Base-by-base conservation (phyloP, 2,113 vertebrate genomes). In the Carassius carassius region DNA sequence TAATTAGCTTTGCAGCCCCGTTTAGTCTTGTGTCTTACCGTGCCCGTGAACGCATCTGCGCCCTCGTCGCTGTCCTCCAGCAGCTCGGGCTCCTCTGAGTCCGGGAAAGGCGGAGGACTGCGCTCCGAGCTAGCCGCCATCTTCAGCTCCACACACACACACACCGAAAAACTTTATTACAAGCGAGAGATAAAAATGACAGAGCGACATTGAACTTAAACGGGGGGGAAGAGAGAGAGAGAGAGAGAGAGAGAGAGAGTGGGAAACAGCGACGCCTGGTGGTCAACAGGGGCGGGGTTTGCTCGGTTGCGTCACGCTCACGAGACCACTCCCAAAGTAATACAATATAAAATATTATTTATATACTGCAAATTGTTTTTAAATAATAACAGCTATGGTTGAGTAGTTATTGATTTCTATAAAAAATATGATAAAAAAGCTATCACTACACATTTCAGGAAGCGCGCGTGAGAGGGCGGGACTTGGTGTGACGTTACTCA, bases 121-220 rank as follows among this genome's bases (percentile, higher is more conserved):
- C 96, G 95, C 84, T 95, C 95, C 21, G 94, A 93, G 82, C 93
- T 94, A 62, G 95, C 95, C 96, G 97, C 97, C 97, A 98, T 98
- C 92, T 95, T 96, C 90, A 89, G 84, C 88, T 76, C 62, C 75
- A 81, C 62, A 81, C 54, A 78, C 77, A 37, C 19, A 73, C 69
- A 73, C 74, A 76, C 62, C 62, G 49, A 72, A 84, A 81, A 84
- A 81, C 82, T 84, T 81, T 84, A 83, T 29, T 82, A 72, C 44
- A 72, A 41, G 49, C 75, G 51, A 32, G n/a, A 88, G 67, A 29
- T 29, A 29, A 29, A 63, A 32, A 37, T 25, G 65, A 73, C 51
- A 70, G 79, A 83, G 54, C 73, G 54, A 86, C 87, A 60, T 51
- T 41, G 56, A 60, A 2, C 12, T n/a, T 44, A 5, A 23, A 25